phyloP scores from a whole-genome alignment of 2,888 invertebrate species.

The Meghimatium bilineatum region DNA sequence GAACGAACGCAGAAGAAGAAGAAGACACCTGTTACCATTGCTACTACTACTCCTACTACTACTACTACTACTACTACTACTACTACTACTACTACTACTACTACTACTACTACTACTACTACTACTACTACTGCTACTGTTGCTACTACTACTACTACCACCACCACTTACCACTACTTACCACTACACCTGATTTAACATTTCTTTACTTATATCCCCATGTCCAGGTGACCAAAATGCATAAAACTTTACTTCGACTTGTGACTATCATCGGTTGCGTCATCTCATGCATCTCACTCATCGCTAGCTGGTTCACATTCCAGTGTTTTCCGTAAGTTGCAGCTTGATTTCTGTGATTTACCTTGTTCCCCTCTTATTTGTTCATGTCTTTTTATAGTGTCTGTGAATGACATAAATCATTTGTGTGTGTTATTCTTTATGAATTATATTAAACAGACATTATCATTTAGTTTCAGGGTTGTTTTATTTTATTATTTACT shows the following conservation, averaged over 20 bases:
- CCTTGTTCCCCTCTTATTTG: no score
- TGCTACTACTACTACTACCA: no score
- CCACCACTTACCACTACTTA: background rate
- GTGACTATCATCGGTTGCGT: conserved; percentile 69
- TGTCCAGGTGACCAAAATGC: conserved; percentile 59
- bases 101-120: background rate
- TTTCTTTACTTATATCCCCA: background rate
- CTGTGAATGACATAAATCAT: no score
- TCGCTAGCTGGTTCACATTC: conserved; percentile 68
- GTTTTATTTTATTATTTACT: no score
- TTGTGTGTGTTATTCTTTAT: no score
- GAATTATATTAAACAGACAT: no score
- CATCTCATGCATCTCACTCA: conserved; percentile 65
- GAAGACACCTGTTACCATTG: no score
- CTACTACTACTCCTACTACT: no score
- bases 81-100: background rate
- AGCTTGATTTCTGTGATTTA: background rate
- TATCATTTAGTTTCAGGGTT: no score
- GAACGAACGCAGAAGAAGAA: no score
- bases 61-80: background rate
- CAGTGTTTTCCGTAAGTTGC: conserved; percentile 65
- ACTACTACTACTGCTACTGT: background rate
- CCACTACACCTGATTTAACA: background rate
- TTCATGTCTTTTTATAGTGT: no score
- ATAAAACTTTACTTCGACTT: conserved; percentile 58